Base-by-base conservation (phyloP, 2,797 vertebrate genomes). In the Malurus leucopterus region DNA sequence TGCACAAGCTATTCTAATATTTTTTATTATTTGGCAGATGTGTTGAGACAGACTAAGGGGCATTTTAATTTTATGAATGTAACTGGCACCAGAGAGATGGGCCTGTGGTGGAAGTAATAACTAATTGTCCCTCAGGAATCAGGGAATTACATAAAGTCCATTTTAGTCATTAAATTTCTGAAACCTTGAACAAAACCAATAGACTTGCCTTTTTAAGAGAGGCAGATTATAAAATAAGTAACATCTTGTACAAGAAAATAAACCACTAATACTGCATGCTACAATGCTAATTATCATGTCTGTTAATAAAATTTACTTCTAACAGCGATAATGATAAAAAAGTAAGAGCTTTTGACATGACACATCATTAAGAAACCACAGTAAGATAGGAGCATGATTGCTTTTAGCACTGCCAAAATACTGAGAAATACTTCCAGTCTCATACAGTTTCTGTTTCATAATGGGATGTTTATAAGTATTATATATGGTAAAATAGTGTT, bases 21-120 rank as follows among this genome's bases (percentile, higher is more conserved):
- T 86, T 86, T 86, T 84, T 86, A 81, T 58, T 75, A 62, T 54
- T 90, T 94, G 91, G 82, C 91, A 84, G n/a, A 40, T 38, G 4
- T 32, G 20, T 36, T 51, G 47, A 78, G 32, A 79, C 82, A 15
- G 24, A 62, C 26, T 72, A 69, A 90, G 14, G 44, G 3, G 15
- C 24, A 67, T 63, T 79, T 93, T 86, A 88, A 69, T 91, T 91
- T 88, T 91, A 53, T 72, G 44, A 91, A 75, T 55, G 55, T 62
- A 90, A 54, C 49, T 65, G 63, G 30, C 71, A 88, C 26, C 36
- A 84, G 36, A 79, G 44, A 84, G 18, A 55, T 17, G 20, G 11
- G 2, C 10, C 86, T 82, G 16, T 46, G 22, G 23, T 72, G 34
- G n/a, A 63, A 86, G n/a, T 21, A 76, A 22, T 68, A 7, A 63